phyloP scores from a whole-genome alignment of 1,140 invertebrate genomes.

The Proales similis region DNA sequence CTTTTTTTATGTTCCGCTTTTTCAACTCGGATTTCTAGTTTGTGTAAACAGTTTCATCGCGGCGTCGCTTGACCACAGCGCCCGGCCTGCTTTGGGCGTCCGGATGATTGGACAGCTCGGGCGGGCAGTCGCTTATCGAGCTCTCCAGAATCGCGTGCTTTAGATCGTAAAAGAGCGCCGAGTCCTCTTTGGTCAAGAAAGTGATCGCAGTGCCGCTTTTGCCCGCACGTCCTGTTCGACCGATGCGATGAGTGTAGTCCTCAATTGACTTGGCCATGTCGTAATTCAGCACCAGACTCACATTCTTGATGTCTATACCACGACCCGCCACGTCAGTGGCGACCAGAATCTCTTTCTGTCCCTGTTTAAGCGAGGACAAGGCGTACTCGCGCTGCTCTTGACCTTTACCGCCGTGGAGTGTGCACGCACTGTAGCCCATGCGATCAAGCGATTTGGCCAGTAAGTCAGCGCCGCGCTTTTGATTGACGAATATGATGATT shows the following conservation, averaged over 20 bases:
- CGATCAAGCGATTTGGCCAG: slow-evolving; percentile 93
- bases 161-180: slow-evolving; percentile 86
- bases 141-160: slow-evolving; percentile 81
- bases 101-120: slow-evolving; percentile 92
- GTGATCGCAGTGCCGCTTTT: slow-evolving; percentile 91
- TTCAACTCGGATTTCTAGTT: no score
- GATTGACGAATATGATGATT: slow-evolving; percentile 98
- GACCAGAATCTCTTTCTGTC: slow-evolving; percentile 91
- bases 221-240: slow-evolving; percentile 93
- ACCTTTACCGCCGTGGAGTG: slow-evolving; percentile 74
- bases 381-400: slow-evolving; percentile 99
- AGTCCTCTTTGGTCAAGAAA: slow-evolving; percentile 94
- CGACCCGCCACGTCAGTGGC: slow-evolving; percentile 98
- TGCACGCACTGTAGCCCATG: slow-evolving; percentile 64
- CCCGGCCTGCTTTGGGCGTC: slow-evolving; percentile 97
- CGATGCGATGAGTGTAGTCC: slow-evolving; percentile 98
- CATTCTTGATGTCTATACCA: slow-evolving; percentile 99
- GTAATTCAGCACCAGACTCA: slow-evolving; percentile 96
- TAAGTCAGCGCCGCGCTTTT: slow-evolving; percentile 98
- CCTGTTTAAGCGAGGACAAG: slow-evolving; percentile 83
- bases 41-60: slow-evolving; percentile 66
- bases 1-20: no score
- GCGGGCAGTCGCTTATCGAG: slow-evolving; percentile 88
- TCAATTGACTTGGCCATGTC: slow-evolving; percentile 99
- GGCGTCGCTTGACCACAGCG: slow-evolving; percentile 80